Conservation (phyloP, 2,113 vertebrate genomes). For the Platichthys flesus region DNA sequence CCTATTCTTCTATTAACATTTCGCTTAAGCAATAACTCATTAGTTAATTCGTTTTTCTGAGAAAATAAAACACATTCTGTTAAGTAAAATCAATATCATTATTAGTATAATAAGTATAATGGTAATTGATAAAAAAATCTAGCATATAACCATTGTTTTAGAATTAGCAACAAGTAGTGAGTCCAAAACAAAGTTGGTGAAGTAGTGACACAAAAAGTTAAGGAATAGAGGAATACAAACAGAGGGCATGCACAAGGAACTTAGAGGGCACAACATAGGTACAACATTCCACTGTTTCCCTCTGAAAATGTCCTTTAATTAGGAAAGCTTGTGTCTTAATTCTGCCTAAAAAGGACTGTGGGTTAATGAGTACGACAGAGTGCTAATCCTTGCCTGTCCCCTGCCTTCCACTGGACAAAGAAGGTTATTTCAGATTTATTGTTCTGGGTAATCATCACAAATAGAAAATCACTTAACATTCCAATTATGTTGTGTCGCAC, state of each 20-base stretch:
- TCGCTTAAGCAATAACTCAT: too few relatives aligned
- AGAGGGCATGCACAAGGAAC: not conserved
- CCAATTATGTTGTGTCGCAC: conserved; percentile 64
- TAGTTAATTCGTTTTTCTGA: too few relatives aligned
- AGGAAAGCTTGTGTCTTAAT: conserved; percentile 30
- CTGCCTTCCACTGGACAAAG: conserved; percentile 52
- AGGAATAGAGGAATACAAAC: not conserved
- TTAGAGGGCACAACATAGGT: conserved; percentile 19
- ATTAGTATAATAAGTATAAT: too few relatives aligned
- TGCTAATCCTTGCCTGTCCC: conserved; percentile 49
- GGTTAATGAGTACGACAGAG: conserved; percentile 55
- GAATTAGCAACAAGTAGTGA: conserved; percentile 4
- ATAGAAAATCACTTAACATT: conserved; percentile 77
- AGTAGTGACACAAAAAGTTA: not conserved
- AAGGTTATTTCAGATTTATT: conserved; percentile 75
- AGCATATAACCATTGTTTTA: conserved; percentile 1
- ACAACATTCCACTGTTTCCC: conserved; percentile 4
- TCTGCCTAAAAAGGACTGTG: conserved; percentile 41
- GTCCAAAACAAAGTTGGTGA: not conserved
- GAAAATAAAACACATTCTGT: too few relatives aligned
- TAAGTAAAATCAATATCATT: too few relatives aligned
- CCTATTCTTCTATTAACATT: too few relatives aligned
- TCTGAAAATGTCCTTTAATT: conserved; percentile 41
- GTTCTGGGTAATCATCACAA: conserved; percentile 75
- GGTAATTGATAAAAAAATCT: conserved; percentile 1